Evolutionary conservation across 2,888 invertebrate species (phyloP), one percentile per base, ranked within the genome.

Genomic region (Acanthosepion pharaonis): DNA sequence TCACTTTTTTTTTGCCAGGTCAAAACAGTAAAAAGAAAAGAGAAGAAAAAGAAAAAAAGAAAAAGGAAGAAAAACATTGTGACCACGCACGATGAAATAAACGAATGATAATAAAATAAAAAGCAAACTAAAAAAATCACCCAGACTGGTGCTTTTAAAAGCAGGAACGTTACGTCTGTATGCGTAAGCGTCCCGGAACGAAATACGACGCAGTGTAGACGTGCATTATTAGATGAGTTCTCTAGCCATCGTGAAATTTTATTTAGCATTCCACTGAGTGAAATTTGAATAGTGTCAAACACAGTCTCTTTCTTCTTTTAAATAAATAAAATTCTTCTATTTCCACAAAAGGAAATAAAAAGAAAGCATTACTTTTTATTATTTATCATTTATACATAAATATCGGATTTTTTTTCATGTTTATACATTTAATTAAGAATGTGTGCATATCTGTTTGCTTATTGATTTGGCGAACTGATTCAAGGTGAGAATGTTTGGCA

Each of bases 181-280:
- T n/a, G 78, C n/a, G 78, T 78, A 78, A 78, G n/a, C n/a, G 78
- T 78, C n/a, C 78, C 78, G 78, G 78, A 78, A 33, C 78, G 78
- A 78, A 78, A 78, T 78, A 15, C 11, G 78, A 78, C 33, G 78
- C 78, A n/a, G 78, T 78, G 78, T 11, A 78, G 78, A 78, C 78
- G n/a, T 78, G 78, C 78, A 78, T 78, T 78, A n/a, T 78, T 78
- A 33, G n/a, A 78, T 78, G 78, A n/a, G 78, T 78, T 78, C 28
- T n/a, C 28, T n/a, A 78, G 78, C n/a, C 78, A n/a, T 78, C 0
- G 78, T 8, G n/a, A 78, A 78, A 28, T 28, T 78, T 28, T 78
- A n/a, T 78, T 78, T 78, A 8, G n/a, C 78, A 78, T 78, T 78
- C 78, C 78, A 11, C 15, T 2, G 78, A 78, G n/a, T 78, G 78